Base-by-base conservation (phyloP, 2,888 invertebrate species). In the Sphecodes monilicornis region DNA sequence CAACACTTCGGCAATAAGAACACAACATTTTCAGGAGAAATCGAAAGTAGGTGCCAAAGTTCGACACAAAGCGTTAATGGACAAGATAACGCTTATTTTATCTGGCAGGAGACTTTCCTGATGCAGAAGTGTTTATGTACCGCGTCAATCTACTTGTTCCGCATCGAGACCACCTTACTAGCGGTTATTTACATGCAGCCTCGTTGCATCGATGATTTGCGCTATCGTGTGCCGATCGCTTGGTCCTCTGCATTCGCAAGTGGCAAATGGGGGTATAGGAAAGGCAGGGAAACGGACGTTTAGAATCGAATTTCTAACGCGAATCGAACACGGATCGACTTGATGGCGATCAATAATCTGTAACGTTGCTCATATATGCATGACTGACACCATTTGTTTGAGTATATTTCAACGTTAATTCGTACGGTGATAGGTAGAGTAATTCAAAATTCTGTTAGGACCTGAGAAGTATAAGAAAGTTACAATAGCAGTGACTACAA, bases 201-300 rank as follows among this genome's bases (percentile, higher is more conserved):
- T 54, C 54, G 82, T 69, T 76, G 57, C 66, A 76, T 32, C 60
- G 54, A 54, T 64, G 70, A 84, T 78, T 84, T 57, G 70, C 78
- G 82, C 74, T 66, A 84, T 73, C 64, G 75, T 80, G 80, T 60
- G 76, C 64, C 86, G 72, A 87, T 87, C 80, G 66, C 85, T 79
- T 29, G 60, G 0, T 39, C 46, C 16, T 26, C 72, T 6, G 16
- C 60, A 3, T 46, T 54, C 79, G 54, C 78, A 76, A 46, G 26
- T 22, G 16, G 60, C 16, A n/a, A 66, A n/a, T 18, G 54, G 32
- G 54, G 57, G 18, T 29, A 32, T 41, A 71, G 41, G 57, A 68
- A 68, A 76, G 76, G 54, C 69, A 76, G 26, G 66, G 46, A 50
- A 22, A 26, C 68, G 60, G 69, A 86, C 80, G 66, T 74, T 76